Evolutionary conservation across 2,888 invertebrate genomes (phyloP).

Genomic region (Athetis lepigone): DNA sequence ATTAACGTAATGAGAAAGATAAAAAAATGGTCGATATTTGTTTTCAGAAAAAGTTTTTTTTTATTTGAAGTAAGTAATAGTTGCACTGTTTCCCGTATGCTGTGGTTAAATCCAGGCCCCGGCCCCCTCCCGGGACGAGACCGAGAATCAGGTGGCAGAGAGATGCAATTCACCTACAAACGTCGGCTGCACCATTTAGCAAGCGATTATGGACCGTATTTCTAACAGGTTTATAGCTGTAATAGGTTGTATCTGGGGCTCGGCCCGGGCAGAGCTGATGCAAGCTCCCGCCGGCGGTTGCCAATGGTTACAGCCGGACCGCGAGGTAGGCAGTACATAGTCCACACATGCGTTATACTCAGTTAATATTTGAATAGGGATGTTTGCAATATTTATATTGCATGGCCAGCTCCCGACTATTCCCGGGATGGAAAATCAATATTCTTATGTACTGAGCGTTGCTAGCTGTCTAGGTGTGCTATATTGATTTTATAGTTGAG

Average conservation of each 20-base stretch:
- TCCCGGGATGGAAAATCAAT: conserved; percentile 72
- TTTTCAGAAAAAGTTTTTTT: background rate
- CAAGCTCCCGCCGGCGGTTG: conserved; percentile 72
- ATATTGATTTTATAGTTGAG: conserved; percentile 32
- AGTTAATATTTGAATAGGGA: conserved; percentile 80
- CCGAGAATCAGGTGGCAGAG: conserved; percentile 74
- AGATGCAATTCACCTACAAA: conserved; percentile 75
- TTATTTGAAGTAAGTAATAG: conserved; percentile 1
- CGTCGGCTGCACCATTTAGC: conserved; percentile 49
- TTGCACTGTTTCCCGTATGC: conserved; percentile 27
- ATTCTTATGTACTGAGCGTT: conserved; percentile 64
- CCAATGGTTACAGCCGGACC: conserved; percentile 77
- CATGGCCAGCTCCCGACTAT: conserved; percentile 68
- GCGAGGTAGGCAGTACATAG: conserved; percentile 62
- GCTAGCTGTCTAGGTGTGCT: conserved; percentile 53
- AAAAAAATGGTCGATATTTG: background rate
- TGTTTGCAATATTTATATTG: conserved; percentile 76
- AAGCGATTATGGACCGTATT: conserved; percentile 67
- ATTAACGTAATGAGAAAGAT: background rate
- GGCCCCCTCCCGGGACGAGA: conserved; percentile 58
- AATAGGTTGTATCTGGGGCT: conserved; percentile 53
- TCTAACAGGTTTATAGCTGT: conserved; percentile 46
- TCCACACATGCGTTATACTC: conserved; percentile 75
- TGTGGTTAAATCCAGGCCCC: conserved; percentile 65
- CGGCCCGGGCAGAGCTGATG: conserved; percentile 69